These are phyloP conservation scores for Porites evermanni DNA, from an alignment of 92 coral and sea anemone species.

Conservation along the genomic window DNA sequence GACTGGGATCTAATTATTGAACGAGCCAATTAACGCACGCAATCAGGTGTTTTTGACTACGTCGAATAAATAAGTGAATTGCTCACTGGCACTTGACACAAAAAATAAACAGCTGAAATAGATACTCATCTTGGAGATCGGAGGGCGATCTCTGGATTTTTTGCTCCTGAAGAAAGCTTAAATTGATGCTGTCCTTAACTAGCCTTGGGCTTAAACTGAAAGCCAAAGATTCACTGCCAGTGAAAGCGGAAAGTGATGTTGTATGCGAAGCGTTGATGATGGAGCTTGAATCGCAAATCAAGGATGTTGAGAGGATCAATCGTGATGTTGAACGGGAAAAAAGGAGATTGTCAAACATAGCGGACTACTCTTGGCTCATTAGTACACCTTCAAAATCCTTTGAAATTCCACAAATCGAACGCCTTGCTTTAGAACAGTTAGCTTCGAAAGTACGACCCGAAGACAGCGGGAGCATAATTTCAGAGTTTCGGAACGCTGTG, in stretches of 20 bases:
- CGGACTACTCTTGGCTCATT: constrained; percentile 87
- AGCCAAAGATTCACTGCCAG: constrained; percentile 63
- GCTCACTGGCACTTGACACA: not conserved
- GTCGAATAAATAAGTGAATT: constrained; percentile 11
- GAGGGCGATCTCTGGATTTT: not conserved
- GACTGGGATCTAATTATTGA: constrained; percentile 22
- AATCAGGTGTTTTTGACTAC: constrained; percentile 1
- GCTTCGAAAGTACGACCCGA: constrained; percentile 83
- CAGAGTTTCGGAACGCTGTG: constrained; percentile 70
- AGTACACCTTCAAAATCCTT: constrained; percentile 61
- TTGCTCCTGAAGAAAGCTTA: not conserved
- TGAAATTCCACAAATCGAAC: constrained; percentile 78
- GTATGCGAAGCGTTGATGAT: constrained; percentile 83
- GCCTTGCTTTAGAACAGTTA: constrained; percentile 79
- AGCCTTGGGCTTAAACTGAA: constrained; percentile 64
- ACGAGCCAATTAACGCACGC: constrained; percentile 42
- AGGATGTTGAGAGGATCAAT: constrained; percentile 57
- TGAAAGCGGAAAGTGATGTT: constrained; percentile 70
- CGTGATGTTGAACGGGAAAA: constrained; percentile 71
- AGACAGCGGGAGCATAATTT: constrained; percentile 78
- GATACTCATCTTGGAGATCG: not conserved
- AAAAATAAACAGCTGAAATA: too few species aligned
- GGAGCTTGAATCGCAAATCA: constrained; percentile 83
- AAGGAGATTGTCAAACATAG: constrained; percentile 65
- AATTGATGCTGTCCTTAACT: constrained; percentile 60